Evolutionary conservation across 2,888 invertebrate genomes (phyloP).

Genomic region (Tetragnatha montana): DNA sequence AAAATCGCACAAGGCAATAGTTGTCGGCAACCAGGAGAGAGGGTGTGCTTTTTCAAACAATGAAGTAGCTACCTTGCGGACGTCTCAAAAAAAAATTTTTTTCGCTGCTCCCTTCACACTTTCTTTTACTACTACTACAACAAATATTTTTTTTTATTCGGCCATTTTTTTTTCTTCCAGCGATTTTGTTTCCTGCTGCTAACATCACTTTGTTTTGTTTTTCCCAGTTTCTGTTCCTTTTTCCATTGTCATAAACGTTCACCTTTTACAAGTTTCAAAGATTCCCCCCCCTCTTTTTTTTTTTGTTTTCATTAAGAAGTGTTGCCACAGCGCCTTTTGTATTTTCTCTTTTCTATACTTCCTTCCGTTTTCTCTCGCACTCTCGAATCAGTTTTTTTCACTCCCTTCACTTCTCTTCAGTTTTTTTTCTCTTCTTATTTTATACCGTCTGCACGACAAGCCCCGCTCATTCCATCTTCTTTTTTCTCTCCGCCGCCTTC

Average conservation of each 20-base stretch:
- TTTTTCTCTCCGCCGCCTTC: conserved; percentile 24
- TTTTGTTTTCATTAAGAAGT: conserved; percentile 57
- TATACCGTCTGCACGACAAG: conserved; percentile 66
- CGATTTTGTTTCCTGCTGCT: conserved; percentile 63
- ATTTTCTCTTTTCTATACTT: conserved; percentile 62
- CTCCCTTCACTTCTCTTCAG: conserved; percentile 23
- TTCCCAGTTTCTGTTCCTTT: conserved; percentile 41
- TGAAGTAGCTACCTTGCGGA: conserved; percentile 57
- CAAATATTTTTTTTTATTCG: conserved; percentile 60
- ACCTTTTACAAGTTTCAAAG: conserved; percentile 68
- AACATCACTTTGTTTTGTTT: conserved; percentile 67
- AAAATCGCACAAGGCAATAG: conserved; percentile 54
- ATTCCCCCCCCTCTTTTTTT: conserved; percentile 17
- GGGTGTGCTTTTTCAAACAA: conserved; percentile 66
- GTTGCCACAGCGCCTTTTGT: conserved; percentile 67
- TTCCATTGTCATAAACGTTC: conserved; percentile 67
- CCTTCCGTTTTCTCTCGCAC: conserved; percentile 65
- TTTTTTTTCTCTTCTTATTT: conserved; percentile 43
- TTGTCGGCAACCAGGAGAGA: conserved; percentile 46
- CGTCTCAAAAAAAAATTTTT: conserved; percentile 39
- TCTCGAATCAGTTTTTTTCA: conserved; percentile 48
- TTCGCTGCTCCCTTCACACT: conserved; percentile 47
- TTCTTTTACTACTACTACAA: conserved; percentile 54
- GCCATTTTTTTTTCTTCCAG: conserved; percentile 15
- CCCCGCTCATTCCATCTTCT: conserved; percentile 29